Evolutionary conservation across 2,888 invertebrate species (phyloP), one percentile per base, ranked within the genome.

Genomic region (Drosophila pegasa): DNA sequence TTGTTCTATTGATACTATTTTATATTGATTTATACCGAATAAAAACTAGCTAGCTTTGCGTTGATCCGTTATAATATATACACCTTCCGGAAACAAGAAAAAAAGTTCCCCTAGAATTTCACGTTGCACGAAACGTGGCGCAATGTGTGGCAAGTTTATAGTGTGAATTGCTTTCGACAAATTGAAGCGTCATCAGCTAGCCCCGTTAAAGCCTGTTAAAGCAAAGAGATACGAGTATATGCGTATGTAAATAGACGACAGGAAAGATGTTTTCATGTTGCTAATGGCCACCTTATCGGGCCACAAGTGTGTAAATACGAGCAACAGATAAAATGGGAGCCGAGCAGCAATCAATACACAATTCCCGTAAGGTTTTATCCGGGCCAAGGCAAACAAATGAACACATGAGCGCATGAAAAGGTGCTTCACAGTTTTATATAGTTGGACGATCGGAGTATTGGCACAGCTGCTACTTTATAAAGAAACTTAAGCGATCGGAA

Each of bases 381-480:
- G 55, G 47, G 35, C 52, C 47, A 59, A 47, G 58, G 55, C 33
- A 73, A 60, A 65, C 45, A 65, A 69, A 52, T 43, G 56, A 16
- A 41, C 41, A 65, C 37, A 72, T 45, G 63, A 55, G 56, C 54
- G 55, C 35, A 74, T 61, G 62, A 52, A 80, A 80, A 80, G 75
- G 78, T 80, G 80, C 62, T 73, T 60, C 37, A 74, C 51, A 40
- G 45, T 62, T 70, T 57, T 50, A n/a, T 70, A 50, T 57, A 45
- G 48, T 35, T 38, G 33, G 29, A 47, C 51, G 57, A 60, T 65
- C 71, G 50, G 45, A 25, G 66, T 85, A 80, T 85, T 85, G 73
- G 87, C 85, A 87, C 84, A 85, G 84, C 84, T 85, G 84, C 80
- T 76, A 71, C 48, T 67, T 64, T 63, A 55, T 65, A 48, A 70